Evolutionary conservation across 2,797 vertebrate genomes (phyloP), one percentile per base, ranked within the genome.

Genomic region (Periophthalmus magnuspinnatus): DNA sequence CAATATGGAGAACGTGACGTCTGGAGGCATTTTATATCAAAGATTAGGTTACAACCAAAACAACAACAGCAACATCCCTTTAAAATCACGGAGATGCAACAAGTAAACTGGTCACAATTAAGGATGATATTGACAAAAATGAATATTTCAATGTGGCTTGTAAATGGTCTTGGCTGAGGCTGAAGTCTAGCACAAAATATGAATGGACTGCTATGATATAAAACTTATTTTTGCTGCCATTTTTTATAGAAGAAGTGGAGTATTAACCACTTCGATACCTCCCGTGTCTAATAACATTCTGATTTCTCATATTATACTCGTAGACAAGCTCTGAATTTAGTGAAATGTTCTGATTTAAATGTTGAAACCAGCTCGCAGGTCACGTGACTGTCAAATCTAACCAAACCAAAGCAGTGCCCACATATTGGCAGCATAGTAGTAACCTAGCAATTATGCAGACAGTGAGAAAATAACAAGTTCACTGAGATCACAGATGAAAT

Each of bases 381-480:
- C 9, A 56, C 21, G 28, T 57, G 24, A 28, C 57, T 28, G 58
- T 11, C 59, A 61, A 38, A 21, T 41, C 19, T 22, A 28, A 63
- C 61, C 13, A 47, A 14, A 64, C 41, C 28, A 28, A 47, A 48
- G 38, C 61, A 59, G 21, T 14, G n/a, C 2, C 8, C 67, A 68
- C 50, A 22, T 36, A 54, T 22, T 56, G 65, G 48, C 64, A 68
- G 71, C 47, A 33, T 1, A 22, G 64, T 8, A 55, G 52, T 74
- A 62, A 74, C 67, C 61, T 59, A 52, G 56, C 68, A 33, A 28
- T 32, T 38, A 41, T 54, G 38, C 54, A 47, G 65, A 56, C 61
- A 60, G 56, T 64, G 66, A 19, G 56, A 69, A 70, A 84, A 81
- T 68, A 82, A 81, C 74, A 78, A 78, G 68, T 74, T 60, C 55